A percentile compares a stretch with the other conserved stretches of the same genome.
Conservation (phyloP, 1,140 invertebrate genomes). For the Solen grandis region DNA sequence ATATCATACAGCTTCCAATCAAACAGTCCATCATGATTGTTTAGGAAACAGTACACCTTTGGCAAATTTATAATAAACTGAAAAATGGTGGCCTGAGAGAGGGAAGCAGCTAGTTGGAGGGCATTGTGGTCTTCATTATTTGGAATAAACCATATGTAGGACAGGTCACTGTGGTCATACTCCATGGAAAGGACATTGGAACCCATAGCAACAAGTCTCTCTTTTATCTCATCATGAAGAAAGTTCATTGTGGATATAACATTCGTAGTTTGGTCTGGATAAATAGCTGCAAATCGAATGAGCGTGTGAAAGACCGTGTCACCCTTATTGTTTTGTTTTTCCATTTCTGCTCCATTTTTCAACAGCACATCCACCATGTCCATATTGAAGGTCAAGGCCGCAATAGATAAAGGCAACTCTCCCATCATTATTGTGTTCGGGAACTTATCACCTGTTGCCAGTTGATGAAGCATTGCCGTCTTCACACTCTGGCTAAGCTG, state of each 20-base stretch:
- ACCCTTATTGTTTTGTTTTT: slow-evolving; percentile 56
- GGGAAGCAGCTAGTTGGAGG: slow-evolving; percentile 37
- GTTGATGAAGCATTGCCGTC: slow-evolving; percentile 26
- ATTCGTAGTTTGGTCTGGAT: slow-evolving; percentile 44
- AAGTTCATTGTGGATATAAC: slow-evolving; percentile 29
- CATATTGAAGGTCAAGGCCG: slow-evolving; percentile 62
- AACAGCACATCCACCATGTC: slow-evolving; percentile 58
- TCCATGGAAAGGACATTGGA: slow-evolving; percentile 36
- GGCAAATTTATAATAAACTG: slow-evolving; percentile 44
- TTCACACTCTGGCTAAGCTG: slow-evolving; percentile 17
- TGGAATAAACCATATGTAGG: slow-evolving; percentile 52
- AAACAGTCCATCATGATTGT: slow-evolving; percentile 66
- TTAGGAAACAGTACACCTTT: slow-evolving; percentile 63
- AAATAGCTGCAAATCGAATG: slow-evolving; percentile 54
- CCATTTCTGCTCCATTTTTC: slow-evolving; percentile 55
- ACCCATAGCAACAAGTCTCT: slow-evolving; percentile 4
- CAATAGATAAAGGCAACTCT: slow-evolving; percentile 63
- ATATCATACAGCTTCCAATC: slow-evolving; percentile 65
- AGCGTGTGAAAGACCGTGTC: slow-evolving; percentile 67
- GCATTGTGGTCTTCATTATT: slow-evolving; percentile 49
- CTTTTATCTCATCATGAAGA: slow-evolving; percentile 47
- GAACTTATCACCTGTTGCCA: slow-evolving; percentile 58
- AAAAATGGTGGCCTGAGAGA: slow-evolving; percentile 43
- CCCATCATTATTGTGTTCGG: slow-evolving; percentile 67
- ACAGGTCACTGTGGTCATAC: slow-evolving; percentile 52